Evolutionary conservation across 2,888 invertebrate genomes (phyloP).

Genomic region (Lycocerus yunnanus): DNA sequence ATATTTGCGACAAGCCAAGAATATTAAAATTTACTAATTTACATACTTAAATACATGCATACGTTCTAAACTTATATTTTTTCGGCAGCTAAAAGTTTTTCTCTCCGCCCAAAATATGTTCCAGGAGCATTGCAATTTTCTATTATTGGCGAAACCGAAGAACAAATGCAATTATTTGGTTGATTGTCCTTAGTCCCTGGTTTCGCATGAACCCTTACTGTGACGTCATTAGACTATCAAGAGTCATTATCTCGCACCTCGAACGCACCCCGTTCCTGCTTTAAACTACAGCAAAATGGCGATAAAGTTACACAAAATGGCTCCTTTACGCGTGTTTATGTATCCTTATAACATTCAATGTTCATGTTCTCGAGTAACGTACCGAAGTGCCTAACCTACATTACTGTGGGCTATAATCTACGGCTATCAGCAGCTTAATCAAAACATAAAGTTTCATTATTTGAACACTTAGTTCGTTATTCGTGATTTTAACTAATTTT

Average conservation of each 20-base stretch:
- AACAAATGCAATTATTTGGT: constrained; percentile 31
- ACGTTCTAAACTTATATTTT: background rate
- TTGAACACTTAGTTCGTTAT: constrained; percentile 36
- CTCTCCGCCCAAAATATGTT: background rate
- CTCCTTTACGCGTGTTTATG: constrained; percentile 58
- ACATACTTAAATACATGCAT: background rate
- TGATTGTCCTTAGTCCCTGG: constrained; percentile 32
- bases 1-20: constrained; percentile 29
- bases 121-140: constrained; percentile 18
- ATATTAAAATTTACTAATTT: constrained; percentile 26
- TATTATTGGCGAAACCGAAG: constrained; percentile 27
- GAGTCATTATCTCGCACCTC: constrained; percentile 55
- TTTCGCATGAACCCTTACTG: constrained; percentile 35
- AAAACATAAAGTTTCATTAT: constrained; percentile 40
- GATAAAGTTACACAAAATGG: constrained; percentile 56
- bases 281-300: constrained; percentile 52
- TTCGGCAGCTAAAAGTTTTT: background rate
- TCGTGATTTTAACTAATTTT: constrained; percentile 33
- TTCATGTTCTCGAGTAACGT: constrained; percentile 49
- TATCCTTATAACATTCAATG: constrained; percentile 52
- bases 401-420: constrained; percentile 46
- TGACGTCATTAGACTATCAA: constrained; percentile 51
- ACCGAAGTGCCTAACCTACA: constrained; percentile 46
- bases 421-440: constrained; percentile 46
- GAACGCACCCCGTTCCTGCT: constrained; percentile 49